A percentile compares a stretch with the other conserved stretches of the same genome.
phyloP scores from a whole-genome alignment of 2,113 vertebrate genomes.

The Syngnathus typhle region DNA sequence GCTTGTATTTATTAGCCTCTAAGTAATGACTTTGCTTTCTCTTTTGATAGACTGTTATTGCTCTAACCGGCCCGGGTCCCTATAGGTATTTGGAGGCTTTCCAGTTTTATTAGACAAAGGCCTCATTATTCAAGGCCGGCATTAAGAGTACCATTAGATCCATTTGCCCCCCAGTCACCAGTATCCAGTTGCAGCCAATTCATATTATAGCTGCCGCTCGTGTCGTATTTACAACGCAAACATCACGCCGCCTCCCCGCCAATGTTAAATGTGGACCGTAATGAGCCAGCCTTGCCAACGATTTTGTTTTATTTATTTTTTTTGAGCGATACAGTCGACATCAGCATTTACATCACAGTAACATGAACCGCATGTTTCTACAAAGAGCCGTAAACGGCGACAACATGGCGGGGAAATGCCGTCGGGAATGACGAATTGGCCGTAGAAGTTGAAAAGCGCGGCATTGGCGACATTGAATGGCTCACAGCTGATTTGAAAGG shows the following conservation, averaged over 20 bases:
- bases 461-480: background rate
- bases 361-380: background rate
- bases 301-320: background rate
- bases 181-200: conserved; percentile 69
- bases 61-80: conserved; percentile 67
- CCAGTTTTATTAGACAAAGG: conserved; percentile 75
- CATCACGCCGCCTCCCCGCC: conserved; percentile 48
- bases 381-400: background rate
- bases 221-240: conserved; percentile 37
- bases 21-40: conserved; percentile 73
- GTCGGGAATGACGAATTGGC: background rate
- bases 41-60: conserved; percentile 73
- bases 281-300: conserved; percentile 38
- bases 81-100: conserved; percentile 72
- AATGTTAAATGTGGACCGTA: conserved; percentile 48
- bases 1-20: conserved; percentile 70
- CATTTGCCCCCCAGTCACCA: conserved; percentile 68
- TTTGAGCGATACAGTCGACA: background rate
- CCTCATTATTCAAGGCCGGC: conserved; percentile 69
- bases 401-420: background rate
- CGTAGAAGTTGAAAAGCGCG: background rate
- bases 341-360: background rate
- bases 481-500: background rate
- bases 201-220: conserved; percentile 54
- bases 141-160: conserved; percentile 62